These are phyloP conservation scores for Barbus barbus DNA, from an alignment of 2,113 vertebrate species.

Conservation along the genomic window DNA sequence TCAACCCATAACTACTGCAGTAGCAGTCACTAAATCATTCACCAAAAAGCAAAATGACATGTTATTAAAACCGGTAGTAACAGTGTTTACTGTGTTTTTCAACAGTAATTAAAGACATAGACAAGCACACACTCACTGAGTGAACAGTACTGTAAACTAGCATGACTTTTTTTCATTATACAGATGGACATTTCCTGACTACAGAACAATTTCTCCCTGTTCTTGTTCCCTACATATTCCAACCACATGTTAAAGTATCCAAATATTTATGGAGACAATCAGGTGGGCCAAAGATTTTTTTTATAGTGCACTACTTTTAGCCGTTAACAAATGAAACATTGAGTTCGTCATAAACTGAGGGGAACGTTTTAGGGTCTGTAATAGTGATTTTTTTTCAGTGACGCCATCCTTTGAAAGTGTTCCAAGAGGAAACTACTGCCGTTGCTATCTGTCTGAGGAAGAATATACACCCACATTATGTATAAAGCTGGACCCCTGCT, in stretches of 20 bases:
- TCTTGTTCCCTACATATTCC: slow-evolving; percentile 25
- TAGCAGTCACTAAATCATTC: background rate
- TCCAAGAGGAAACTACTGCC: slow-evolving; percentile 20
- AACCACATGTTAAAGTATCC: slow-evolving; percentile 34
- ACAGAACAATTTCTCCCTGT: slow-evolving; percentile 27
- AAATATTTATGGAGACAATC: slow-evolving; percentile 43
- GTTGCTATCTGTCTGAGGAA: slow-evolving; percentile 7
- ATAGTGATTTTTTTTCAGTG: background rate
- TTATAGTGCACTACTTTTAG: slow-evolving; percentile 11
- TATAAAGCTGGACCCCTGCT: slow-evolving; percentile 23
- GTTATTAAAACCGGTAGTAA: background rate
- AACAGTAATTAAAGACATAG: background rate
- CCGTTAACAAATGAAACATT: slow-evolving; percentile 5
- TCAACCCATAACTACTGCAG: background rate
- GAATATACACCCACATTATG: background rate
- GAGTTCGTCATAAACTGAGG: background rate
- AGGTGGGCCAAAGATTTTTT: slow-evolving; percentile 19
- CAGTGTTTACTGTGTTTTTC: background rate
- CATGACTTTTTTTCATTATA: background rate
- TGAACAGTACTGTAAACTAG: background rate
- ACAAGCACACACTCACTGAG: background rate
- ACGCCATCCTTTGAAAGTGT: slow-evolving; percentile 19
- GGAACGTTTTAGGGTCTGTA: too few relatives aligned
- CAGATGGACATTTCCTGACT: slow-evolving; percentile 1
- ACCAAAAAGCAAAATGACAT: background rate